These are phyloP conservation scores for Manis pentadactyla DNA, from an alignment of 2,797 vertebrate species.

Conservation along the genomic window DNA sequence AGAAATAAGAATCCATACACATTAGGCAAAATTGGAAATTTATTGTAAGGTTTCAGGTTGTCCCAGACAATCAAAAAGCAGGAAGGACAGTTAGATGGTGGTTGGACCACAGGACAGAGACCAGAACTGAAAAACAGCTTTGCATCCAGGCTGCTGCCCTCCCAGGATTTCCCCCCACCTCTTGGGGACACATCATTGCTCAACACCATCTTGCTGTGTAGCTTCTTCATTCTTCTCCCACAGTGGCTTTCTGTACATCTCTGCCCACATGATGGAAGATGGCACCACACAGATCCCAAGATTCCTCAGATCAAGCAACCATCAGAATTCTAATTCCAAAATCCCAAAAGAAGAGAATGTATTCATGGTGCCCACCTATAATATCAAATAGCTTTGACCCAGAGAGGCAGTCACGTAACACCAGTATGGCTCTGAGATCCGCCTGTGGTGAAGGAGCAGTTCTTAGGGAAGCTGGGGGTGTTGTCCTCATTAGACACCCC, in stretches of 20 bases:
- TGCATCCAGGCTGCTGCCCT: background rate
- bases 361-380: background rate
- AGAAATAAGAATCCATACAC: background rate
- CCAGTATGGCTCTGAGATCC: background rate
- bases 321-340: background rate
- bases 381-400: background rate
- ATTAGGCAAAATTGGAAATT: conserved; percentile 13
- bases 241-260: background rate
- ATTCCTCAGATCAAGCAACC: background rate
- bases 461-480: background rate
- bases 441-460: background rate
- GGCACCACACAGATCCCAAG: background rate
- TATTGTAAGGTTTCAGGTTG: background rate
- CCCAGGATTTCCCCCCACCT: background rate
- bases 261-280: background rate
- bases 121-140: background rate
- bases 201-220: background rate
- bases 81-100: background rate
- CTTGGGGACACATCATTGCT: background rate
- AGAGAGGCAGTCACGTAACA: background rate
- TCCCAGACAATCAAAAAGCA: background rate
- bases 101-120: background rate
- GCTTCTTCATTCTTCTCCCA: background rate
- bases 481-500: background rate
- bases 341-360: background rate